Conservation (phyloP, 2,797 vertebrate species). For the Oryzias sinensis region DNA sequence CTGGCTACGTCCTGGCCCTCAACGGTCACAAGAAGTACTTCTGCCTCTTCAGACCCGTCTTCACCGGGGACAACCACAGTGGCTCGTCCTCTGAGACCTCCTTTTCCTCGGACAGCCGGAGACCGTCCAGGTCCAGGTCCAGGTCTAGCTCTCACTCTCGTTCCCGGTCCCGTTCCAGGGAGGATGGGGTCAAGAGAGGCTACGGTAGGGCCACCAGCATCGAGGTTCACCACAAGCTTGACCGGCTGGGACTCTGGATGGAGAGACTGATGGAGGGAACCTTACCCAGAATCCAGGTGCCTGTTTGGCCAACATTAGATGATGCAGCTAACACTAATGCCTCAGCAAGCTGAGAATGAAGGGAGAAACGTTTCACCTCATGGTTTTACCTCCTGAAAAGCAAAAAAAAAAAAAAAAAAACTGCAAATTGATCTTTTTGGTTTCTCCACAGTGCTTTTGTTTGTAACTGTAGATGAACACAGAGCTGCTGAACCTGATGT, state of each 20-base stretch:
- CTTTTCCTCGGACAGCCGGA: constrained; percentile 42
- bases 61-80: constrained; percentile 66
- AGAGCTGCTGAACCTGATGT: constrained; percentile 10
- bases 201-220: constrained; percentile 68
- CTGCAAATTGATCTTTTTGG: constrained; percentile 15
- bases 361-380: constrained; percentile 4
- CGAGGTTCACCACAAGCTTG: constrained; percentile 86
- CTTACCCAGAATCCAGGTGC: constrained; percentile 86
- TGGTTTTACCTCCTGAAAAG: constrained; percentile 12
- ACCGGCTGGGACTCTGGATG: constrained; percentile 94
- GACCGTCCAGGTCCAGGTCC: constrained; percentile 60
- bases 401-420: constrained; percentile 5
- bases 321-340: constrained; percentile 25
- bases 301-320: constrained; percentile 86
- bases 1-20: constrained; percentile 89
- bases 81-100: constrained; percentile 67
- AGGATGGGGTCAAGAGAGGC: constrained; percentile 55
- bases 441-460: constrained; percentile 23
- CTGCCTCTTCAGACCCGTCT: constrained; percentile 88
- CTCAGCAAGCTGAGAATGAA: constrained; percentile 50
- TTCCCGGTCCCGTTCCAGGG: constrained; percentile 69
- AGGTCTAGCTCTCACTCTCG: constrained; percentile 70
- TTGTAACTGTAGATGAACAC: constrained; percentile 7
- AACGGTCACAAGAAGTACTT: constrained; percentile 97
- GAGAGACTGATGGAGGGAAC: constrained; percentile 93